Evolutionary conservation across 2,113 vertebrate species (phyloP), one percentile per base, ranked within the genome.

Genomic region (Garra rufa): DNA sequence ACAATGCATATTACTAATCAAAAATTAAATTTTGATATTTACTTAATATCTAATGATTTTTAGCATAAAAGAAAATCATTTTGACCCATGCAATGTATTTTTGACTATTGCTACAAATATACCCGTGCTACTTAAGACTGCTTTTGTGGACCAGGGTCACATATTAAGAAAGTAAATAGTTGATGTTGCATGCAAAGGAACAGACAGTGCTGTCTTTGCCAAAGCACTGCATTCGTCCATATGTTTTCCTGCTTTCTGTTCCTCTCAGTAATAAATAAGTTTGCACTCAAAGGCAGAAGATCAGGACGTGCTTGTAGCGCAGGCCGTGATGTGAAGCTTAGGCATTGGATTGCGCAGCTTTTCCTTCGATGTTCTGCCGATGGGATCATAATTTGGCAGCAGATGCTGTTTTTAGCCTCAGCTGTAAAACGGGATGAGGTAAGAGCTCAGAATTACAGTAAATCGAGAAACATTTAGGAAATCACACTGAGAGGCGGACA

Each of bases 311-410:
- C 38, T 71, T 71, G 19, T 24, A 71, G 21, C 21, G 2, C 69
- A 44, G 38, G 69, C 11, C 10, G 13, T 19, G 15, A 28, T 59
- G 52, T 70, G 44, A 75, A 75, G 73, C 71, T 15, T 50, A 75
- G 26, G 44, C 50, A 26, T 52, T 76, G 73, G 26, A 76, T 83
- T 46, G 38, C 13, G 13, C 50, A 74, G 43, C 11, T 46, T 73
- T 73, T 73, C 70, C 70, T 15, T 75, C 55, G 4, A 6, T 30
- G 26, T 43, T 75, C 59, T 74, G 71, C 3, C 8, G 59, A 76
- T 85, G 28, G 55, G 50, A 50, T 85, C 75, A 85, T 79, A 41
- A 30, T 61, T 85, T 65, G 79, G 71, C 78, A 21, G 21, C 13
- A 55, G 48, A 14, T 21, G 21, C 21, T 38, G 67, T 59, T 83